Evolutionary conservation across 2,888 invertebrate genomes (phyloP), one percentile per base, ranked within the genome.

Genomic region (Poecilobothrus nobilitatus): DNA sequence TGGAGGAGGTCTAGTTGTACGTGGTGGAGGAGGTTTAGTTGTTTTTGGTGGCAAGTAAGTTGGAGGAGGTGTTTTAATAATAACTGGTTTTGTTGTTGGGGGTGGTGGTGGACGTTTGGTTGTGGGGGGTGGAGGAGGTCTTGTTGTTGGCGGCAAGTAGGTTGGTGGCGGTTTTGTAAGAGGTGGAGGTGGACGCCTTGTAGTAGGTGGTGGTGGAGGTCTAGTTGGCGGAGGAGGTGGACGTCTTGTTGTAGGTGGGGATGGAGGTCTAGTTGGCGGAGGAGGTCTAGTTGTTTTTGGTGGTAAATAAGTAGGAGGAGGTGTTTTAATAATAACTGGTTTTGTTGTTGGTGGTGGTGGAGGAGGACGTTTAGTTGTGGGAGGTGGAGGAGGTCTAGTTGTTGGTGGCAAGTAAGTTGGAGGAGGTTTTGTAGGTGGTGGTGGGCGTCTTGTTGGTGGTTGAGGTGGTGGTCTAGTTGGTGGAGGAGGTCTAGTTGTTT

Each of bases 291-390:
- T 53, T 34, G 41, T 53, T 34, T 67, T 6, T 15, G 34, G 37
- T 5, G 21, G 67, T 18, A 62, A 44, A 12, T 63, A 37, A 37
- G 20, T 22, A 22, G 68, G 66, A 7, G 65, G 27, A 21, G 66
- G 68, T 37, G 66, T 67, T 63, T 73, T 63, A 65, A 68, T 63
- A 27, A 27, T 27, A 27, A 27, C 27, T 53, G 73, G 68, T n/a
- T 70, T 68, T 9, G 74, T 71, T 44, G 69, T 62, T 62, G 67
- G 70, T 53, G 67, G 65, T 72, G 71, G 73, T 8, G 73, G 72
- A 12, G 72, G 70, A 9, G 73, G 72, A 15, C 71, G 70, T 15
- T 66, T 64, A 34, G 67, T 66, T 20, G 21, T n/a, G 63, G 68
- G 66, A 20, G 44, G 27, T n/a, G 66, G 18, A 7, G 37, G 41